Base-by-base conservation (phyloP, 2,888 invertebrate species). In the Sesamia inferens region DNA sequence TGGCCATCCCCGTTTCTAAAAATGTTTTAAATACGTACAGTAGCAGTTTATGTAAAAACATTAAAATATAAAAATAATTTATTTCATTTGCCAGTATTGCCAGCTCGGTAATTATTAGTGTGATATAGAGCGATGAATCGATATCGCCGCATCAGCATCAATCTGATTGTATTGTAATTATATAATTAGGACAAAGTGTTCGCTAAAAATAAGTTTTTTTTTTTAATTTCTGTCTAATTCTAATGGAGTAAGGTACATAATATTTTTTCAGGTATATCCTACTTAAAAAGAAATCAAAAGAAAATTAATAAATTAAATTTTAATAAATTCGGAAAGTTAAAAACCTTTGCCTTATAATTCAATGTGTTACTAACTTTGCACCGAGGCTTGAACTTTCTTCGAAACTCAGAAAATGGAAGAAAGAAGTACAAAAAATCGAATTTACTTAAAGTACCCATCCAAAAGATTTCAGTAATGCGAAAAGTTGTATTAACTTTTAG, bases 221-320 rank as follows among this genome's bases (percentile, higher is more conserved):
- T 31, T 31, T 2, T 2, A 31, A 31, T 31, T 31, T 31, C 31
- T 31, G 31, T 31, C 31, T 31, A 31, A 31, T 31, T 1, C 31
- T 31, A 31, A 1, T 31, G 31, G 31, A 68, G 19, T 7, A 8
- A 44, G 10, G 44, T 44, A 44, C 44, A 8, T 44, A 44, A 44
- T 44, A 10, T 10, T 48, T 16, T 13, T 8, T n/a, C 51, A 51
- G 10, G 10, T 51, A 13, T 44, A 51, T n/a, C 19, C 48, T 13
- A 19, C 58, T 58, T 42, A 39, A 48, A 78, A 79, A 61, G 54
- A 72, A 72, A n/a, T 64, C 48, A 10, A 51, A n/a, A 54, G 54
- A 6, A 79, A 80, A 69, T 79, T 79, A 81, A 81, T 69, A 76
- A 76, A 81, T 79, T 51, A 44, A 76, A 70, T 76, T 76, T 81